Base-by-base conservation (phyloP, 2,797 vertebrate genomes). In the Ambastaia sidthimunki region DNA sequence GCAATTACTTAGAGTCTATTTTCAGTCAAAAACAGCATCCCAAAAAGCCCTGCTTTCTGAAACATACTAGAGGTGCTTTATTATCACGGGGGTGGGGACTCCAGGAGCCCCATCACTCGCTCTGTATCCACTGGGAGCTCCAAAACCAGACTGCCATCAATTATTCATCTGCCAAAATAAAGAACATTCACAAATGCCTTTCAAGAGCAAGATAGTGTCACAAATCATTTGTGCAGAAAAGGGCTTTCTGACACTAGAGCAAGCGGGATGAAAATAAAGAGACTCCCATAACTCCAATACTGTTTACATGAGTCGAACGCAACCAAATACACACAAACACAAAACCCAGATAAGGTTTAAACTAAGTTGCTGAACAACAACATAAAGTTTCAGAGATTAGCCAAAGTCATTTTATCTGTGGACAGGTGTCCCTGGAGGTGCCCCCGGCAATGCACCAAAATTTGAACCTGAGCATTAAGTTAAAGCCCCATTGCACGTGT, bases 131-230 rank as follows among this genome's bases (percentile, higher is more conserved):
- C 31, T 10, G 57, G 67, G 76, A 68, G 34, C 66, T 65, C 72
- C 54, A 44, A 52, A 23, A 65, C 48, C 68, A 77, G 69, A 80
- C 69, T 62, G 55, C 70, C 63, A 74, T 84, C 73, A 55, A 78
- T 77, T 63, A 83, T 77, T 65, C n/a, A 76, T 62, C 41, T 23
- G 69, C 73, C 73, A 73, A 76, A 77, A 83, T 48, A 57, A 76
- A 44, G n/a, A 70, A 54, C 47, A 52, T 62, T 68, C 57, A n/a
- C 70, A 69, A 34, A 74, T 63, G 74, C 74, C 73, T 69, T 67
- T 74, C 50, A 34, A 54, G 65, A 34, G 12, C 3, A 18, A 65
- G 74, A 15, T n/a, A 21, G 44, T 62, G 78, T 68, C 78, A 74
- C 76, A 23, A 74, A 69, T 84, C 78, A 74, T 69, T 67, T 48